Evolutionary conservation across 2,888 invertebrate species (phyloP), one percentile per base, ranked within the genome.

Genomic region (Philopedon plagiatum): DNA sequence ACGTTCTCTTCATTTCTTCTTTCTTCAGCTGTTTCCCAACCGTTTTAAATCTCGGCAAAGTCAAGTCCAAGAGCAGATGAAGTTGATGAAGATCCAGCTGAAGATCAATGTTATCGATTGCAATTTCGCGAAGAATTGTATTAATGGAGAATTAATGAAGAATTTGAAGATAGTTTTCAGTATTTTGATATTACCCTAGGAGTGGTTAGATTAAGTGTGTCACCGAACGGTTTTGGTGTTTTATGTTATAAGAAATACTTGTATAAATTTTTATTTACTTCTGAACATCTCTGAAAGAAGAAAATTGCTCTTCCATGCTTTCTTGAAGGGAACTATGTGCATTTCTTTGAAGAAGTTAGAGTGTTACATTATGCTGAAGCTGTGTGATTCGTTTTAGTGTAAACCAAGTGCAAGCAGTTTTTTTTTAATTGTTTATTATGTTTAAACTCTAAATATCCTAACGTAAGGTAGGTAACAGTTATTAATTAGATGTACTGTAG

Each of bases 331-430:
- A 75, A 76, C 67, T 58, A 80, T 82, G 79, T 79, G 79, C 41
- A 74, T 77, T 73, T 73, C 76, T 68, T 71, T 80, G 67, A 77
- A 77, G 63, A 81, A 79, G 67, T 67, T 81, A 11, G 76, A 76
- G 74, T 79, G 78, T 73, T 82, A 78, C 34, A 81, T 81, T 68
- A 80, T 81, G 78, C 72, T 81, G 9, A 81, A 82, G 70, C 75
- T 80, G 61, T 77, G 77, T 54, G 76, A 73, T 57, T 67, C 21
- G 21, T 67, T 23, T 11, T 58, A n/a, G 21, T 41, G n/a, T 1
- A 15, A 7, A 46, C 11, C 9, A 11, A 5, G 26, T 29, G 51
- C 1, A 51, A 54, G 13, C 29, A n/a, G 21, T 23, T 23, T 2
- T 1, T 11, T 21, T 23, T 51, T 2, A 11, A 8, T 37, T 7